phyloP scores from a whole-genome alignment of 1,140 invertebrate species.

The Drosophila elegans region DNA sequence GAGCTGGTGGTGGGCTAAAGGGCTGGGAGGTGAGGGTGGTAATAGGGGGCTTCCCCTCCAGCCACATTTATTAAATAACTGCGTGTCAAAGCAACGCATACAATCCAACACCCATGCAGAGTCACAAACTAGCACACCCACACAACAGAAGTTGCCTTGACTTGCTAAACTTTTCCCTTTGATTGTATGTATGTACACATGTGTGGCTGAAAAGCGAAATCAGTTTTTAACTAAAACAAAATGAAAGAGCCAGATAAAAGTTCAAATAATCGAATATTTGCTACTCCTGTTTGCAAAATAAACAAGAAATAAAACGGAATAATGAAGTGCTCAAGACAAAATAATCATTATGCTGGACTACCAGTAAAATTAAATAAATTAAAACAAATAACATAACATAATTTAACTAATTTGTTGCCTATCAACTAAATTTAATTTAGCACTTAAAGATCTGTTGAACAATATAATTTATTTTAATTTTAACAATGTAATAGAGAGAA shows the following conservation, averaged over 20 bases:
- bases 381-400: no score
- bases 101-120: slow-evolving; percentile 12
- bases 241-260: neutral
- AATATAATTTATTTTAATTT: no score
- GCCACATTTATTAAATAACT: slow-evolving; percentile 78
- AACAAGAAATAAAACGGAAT: neutral
- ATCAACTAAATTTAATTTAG: no score
- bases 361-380: no score
- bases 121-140: slow-evolving; percentile 37
- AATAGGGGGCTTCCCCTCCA: slow-evolving; percentile 25
- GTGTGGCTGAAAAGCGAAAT: slow-evolving; percentile 65
- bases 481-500: no score
- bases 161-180: slow-evolving; percentile 55
- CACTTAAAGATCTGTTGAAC: no score
- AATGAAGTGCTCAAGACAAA: no score
- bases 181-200: slow-evolving; percentile 13
- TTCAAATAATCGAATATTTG: no score
- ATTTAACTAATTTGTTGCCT: no score
- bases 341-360: no score
- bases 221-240: slow-evolving; percentile 49
- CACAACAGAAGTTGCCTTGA: slow-evolving; percentile 40
- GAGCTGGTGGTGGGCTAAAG: slow-evolving; percentile 12
- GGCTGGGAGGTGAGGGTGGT: neutral
- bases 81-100: slow-evolving; percentile 68
- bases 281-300: neutral